Conservation (phyloP, 2,797 vertebrate species). For the Trachurus trachurus region DNA sequence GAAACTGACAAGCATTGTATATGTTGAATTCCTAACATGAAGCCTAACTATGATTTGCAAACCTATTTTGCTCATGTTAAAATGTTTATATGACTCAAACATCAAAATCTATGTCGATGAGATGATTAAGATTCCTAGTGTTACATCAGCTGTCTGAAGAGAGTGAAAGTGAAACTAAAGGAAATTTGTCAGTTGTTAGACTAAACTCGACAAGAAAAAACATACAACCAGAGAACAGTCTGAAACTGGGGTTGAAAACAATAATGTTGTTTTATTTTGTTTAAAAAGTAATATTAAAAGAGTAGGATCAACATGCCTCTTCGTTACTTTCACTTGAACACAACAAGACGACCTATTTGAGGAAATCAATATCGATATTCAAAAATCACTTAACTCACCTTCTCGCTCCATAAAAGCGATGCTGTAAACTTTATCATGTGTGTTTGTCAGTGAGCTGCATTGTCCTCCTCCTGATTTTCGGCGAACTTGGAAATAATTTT, state of each 20-base stretch:
- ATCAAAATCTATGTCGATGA: too few relatives aligned
- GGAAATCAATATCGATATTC: neutral
- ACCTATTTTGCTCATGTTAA: too few relatives aligned
- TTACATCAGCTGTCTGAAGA: neutral
- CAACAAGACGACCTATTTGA: accelerated
- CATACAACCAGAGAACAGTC: too few relatives aligned
- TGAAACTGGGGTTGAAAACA: neutral
- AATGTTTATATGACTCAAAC: too few relatives aligned
- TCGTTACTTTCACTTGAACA: constrained; percentile 32
- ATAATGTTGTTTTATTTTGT: neutral
- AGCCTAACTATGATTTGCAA: too few relatives aligned
- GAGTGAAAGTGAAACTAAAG: constrained; percentile 14
- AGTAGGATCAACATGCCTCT: accelerated
- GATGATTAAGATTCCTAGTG: neutral
- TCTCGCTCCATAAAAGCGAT: constrained; percentile 56
- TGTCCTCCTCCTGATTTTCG: constrained; percentile 77
- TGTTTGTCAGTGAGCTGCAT: constrained; percentile 29
- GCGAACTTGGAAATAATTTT: constrained; percentile 54
- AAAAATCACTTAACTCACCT: constrained; percentile 40
- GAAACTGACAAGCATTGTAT: too few relatives aligned
- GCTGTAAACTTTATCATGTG: constrained; percentile 22
- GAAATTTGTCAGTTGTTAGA: too few relatives aligned
- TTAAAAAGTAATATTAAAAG: too few relatives aligned
- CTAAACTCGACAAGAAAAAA: too few relatives aligned
- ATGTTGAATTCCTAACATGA: too few relatives aligned